Conservation (phyloP, 2,797 vertebrate genomes). For the Loris lydekkerianus region DNA sequence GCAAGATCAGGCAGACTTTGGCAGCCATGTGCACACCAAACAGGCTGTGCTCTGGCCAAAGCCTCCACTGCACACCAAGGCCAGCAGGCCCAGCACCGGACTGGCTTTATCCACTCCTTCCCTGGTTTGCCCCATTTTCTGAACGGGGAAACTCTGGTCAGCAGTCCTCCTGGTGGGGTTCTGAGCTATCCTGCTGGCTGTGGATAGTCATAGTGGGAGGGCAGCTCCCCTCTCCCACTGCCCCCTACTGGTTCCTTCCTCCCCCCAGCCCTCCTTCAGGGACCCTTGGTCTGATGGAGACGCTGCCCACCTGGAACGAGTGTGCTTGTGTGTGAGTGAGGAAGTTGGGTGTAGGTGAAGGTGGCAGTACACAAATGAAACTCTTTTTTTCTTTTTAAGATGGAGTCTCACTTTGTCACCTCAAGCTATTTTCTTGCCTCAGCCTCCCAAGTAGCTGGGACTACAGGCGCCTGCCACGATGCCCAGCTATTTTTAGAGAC, state of each 20-base stretch:
- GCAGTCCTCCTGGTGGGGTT: background rate
- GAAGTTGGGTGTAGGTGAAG: background rate
- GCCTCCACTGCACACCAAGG: too few species aligned
- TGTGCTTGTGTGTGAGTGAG: background rate
- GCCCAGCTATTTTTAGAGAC: too few species aligned
- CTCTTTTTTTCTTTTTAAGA: background rate
- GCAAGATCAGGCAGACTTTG: background rate
- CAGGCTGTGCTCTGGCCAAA: background rate
- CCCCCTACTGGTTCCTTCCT: too few species aligned
- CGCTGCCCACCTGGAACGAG: background rate
- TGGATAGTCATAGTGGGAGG: background rate
- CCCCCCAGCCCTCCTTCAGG: background rate
- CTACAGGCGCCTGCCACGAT: too few species aligned
- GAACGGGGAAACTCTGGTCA: background rate
- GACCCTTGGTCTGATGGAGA: background rate
- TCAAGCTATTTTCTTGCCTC: too few species aligned
- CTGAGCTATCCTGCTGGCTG: background rate
- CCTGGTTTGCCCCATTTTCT: background rate
- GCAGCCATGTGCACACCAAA: background rate
- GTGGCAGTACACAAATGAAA: background rate
- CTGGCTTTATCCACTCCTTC: background rate
- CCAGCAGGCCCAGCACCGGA: background rate
- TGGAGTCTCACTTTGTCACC: too few species aligned
- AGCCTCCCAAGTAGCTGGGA: too few species aligned
- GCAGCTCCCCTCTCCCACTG: too few species aligned